Evolutionary conservation across 2,113 vertebrate species (phyloP), one percentile per base, ranked within the genome.

Genomic region (Brevimyrus niger): DNA sequence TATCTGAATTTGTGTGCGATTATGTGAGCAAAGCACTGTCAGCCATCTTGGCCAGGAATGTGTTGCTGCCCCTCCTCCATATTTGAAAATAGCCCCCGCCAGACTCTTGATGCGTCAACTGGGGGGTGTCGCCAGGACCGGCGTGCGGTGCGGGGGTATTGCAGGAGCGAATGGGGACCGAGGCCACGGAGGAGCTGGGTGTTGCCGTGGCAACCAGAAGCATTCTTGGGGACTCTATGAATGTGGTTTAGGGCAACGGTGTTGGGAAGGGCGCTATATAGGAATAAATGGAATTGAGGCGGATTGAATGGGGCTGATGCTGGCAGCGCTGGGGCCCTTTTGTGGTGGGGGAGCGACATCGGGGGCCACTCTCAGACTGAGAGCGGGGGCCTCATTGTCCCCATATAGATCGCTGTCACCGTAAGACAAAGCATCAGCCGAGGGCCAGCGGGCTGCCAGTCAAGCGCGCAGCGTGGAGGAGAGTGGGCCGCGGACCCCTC

Each of bases 121-220:
- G 35, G 31, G 31, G 53, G 73, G 73, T 42, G 31, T 42, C 15
- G 35, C 35, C 73, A 1, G 35, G 73, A 69, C 15, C 17, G 5
- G 35, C 15, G 2, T 38, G 31, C 2, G 31, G 94, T 91, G 91
- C 89, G 90, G 89, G 92, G 90, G 86, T 91, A 93, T 87, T 2
- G 93, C 94, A 93, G 92, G 93, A 92, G 89, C 91, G 90, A 89
- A 92, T 93, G 85, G 90, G 90, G 92, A 93, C 92, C 91, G 93
- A 92, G 93, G 91, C 93, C 93, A 94, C 2, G 11, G 94, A 89
- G 92, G 94, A 92, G 94, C 92, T 93, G 94, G 93, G 92, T 90
- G 94, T 96, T 94, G 93, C 94, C 95, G 96, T 96, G 93, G 95
- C 94, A 94, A 97, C 92, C 91, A 92, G 85, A 94, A 95, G 94